Evolutionary conservation across 2,113 vertebrate genomes (phyloP).

Genomic region (Dipodomys stephensi): DNA sequence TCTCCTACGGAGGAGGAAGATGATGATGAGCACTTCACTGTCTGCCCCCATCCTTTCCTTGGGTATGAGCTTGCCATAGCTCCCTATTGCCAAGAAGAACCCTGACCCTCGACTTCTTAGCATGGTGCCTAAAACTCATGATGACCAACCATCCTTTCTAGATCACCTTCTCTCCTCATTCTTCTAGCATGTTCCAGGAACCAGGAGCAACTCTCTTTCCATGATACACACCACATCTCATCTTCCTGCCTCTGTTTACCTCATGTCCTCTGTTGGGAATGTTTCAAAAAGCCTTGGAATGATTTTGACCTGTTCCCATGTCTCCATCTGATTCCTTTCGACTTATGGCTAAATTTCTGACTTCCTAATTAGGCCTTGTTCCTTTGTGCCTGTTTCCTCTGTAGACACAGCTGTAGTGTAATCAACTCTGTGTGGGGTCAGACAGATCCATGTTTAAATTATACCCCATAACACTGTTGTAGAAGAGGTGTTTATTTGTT

Average conservation of each 20-base stretch:
- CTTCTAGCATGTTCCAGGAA: background rate
- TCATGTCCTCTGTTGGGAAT: background rate
- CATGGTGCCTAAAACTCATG: background rate
- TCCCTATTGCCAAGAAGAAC: background rate
- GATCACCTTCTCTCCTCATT: background rate
- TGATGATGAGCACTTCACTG: background rate
- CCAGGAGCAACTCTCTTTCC: background rate
- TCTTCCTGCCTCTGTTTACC: background rate
- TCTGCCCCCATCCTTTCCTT: background rate
- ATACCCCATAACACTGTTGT: background rate
- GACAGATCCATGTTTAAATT: background rate
- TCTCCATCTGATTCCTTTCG: background rate
- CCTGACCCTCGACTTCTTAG: background rate
- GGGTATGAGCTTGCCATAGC: background rate
- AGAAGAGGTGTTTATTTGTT: background rate
- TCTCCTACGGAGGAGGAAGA: conserved; percentile 54
- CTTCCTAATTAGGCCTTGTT: background rate
- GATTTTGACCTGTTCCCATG: background rate
- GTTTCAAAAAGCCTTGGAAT: background rate
- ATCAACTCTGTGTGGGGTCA: background rate
- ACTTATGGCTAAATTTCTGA: background rate
- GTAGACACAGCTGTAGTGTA: background rate
- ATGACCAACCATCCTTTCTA: background rate
- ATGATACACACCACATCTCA: background rate
- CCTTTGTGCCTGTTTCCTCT: background rate